phyloP scores from a whole-genome alignment of 2,113 vertebrate genomes.

The Todiramphus chloris region DNA sequence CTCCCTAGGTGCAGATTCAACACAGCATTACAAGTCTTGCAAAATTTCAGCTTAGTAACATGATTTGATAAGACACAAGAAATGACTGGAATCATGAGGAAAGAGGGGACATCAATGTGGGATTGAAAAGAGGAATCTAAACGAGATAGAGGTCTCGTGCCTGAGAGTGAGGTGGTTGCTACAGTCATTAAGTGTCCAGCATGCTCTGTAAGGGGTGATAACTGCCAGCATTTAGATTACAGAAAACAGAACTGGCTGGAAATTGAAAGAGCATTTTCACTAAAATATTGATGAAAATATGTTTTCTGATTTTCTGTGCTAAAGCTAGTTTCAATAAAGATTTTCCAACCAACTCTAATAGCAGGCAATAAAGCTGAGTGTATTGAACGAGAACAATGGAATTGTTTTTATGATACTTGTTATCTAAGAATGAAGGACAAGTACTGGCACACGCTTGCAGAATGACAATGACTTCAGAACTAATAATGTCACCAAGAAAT shows the following conservation, averaged over 20 bases:
- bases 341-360: background rate
- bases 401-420: background rate
- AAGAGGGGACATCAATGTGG: background rate
- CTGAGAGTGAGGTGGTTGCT: background rate
- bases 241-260: background rate
- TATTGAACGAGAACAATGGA: background rate
- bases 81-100: background rate
- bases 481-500: background rate
- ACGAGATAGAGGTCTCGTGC: background rate
- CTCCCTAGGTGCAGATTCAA: background rate
- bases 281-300: background rate
- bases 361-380: background rate
- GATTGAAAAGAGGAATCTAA: background rate
- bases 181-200: background rate
- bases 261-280: background rate
- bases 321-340: slow-evolving; percentile 14
- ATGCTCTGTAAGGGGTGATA: background rate
- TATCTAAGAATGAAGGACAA: background rate
- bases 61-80: background rate
- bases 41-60: background rate
- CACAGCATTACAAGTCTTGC: background rate
- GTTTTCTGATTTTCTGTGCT: background rate
- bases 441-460: background rate
- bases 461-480: background rate
- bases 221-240: background rate